Percentiles rank a stretch among this genome's conserved stretches.
Conservation (phyloP, 2,797 vertebrate genomes). For the Dendrocincla tyrannina region DNA sequence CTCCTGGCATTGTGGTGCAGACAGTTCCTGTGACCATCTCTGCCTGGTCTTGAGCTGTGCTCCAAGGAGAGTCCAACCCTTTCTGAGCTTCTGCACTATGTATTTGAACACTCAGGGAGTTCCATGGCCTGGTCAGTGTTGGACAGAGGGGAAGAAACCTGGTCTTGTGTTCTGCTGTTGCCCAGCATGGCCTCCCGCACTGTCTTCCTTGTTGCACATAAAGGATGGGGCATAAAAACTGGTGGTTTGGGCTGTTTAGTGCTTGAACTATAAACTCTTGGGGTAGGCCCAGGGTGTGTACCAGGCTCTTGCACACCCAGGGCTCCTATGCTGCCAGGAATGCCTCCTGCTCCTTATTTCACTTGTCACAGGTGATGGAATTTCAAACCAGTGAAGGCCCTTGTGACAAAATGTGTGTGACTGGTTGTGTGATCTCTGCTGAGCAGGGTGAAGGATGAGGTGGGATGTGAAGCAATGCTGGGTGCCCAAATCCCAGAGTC, state of each 20-base stretch:
- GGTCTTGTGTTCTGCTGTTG: background rate
- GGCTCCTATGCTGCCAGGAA: background rate
- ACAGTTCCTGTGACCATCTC: background rate
- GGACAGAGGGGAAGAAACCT: background rate
- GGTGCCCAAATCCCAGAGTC: accelerated
- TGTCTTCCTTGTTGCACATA: background rate
- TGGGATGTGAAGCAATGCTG: background rate
- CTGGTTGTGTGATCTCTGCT: background rate
- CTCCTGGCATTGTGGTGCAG: background rate
- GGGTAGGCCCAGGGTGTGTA: background rate
- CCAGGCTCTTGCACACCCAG: accelerated
- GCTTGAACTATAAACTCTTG: background rate
- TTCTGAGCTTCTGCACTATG: background rate
- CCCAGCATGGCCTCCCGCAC: background rate
- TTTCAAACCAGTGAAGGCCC: accelerated
- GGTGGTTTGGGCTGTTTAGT: accelerated
- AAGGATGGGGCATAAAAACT: background rate
- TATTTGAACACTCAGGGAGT: background rate
- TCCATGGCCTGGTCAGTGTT: background rate
- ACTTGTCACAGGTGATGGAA: background rate
- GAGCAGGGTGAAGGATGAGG: background rate
- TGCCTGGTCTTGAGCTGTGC: background rate
- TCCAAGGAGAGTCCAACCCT: background rate
- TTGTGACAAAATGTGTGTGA: background rate
- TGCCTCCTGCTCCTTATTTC: background rate